Evolutionary conservation across 2,797 vertebrate species (phyloP), one percentile per base, ranked within the genome.

Genomic region (Nothura maculosa): DNA sequence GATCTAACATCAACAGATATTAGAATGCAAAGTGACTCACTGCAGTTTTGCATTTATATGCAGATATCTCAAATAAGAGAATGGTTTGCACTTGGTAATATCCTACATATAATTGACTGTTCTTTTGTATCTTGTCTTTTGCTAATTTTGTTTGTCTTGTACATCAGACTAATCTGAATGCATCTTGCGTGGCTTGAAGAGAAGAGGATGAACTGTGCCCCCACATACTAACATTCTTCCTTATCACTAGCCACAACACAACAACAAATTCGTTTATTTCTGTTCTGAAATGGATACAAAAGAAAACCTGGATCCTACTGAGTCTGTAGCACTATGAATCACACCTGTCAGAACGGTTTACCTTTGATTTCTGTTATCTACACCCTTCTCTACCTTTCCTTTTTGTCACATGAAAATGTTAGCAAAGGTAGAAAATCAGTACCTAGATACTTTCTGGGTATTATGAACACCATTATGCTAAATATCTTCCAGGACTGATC

Each of bases 261-360:
- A 73, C 40, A 47, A 68, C 7, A 4, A 61, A 81, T 90, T 87
- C 70, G 76, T 62, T 87, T 93, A 69, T 83, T 93, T 95, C 87
- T 95, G 52, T 80, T 86, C 77, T n/a, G 28, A 70, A 83, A 81
- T 28, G 15, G n/a, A 30, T 45, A 47, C 2, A 30, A 72, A 93
- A 14, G 28, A 34, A 47, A 85, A 72, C 67, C 82, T 80, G 66
- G 48, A 83, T 60, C 83, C 94, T 69, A 75, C 52, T 89, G 79
- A 89, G 61, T 77, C 88, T 90, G 82, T 62, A 94, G 64, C 61
- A 87, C 38, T 88, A 94, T 78, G 72, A 95, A 93, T 96, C 96
- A 81, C 79, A 95, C 88, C 86, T 97, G 90, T 28, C 73, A 87
- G 63, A 74, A 63, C 45, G 79, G 64, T 48, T 81, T n/a, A 40